Evolutionary conservation across 92 coral and sea anemone genomes (phyloP).

Genomic region (Parazoanthus darwini): DNA sequence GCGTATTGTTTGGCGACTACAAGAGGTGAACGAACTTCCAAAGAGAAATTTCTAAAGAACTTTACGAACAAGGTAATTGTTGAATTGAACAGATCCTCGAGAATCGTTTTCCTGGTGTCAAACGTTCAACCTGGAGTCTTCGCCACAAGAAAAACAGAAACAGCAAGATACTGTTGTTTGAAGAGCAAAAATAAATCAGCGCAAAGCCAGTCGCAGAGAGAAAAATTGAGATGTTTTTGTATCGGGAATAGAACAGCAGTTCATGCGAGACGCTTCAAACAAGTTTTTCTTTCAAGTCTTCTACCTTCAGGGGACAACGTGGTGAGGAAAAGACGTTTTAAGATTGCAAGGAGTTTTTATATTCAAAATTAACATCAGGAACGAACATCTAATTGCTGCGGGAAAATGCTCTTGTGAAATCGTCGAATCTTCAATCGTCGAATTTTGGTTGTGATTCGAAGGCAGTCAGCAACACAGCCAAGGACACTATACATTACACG

Average conservation of each 20-base stretch:
- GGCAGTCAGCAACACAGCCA: conserved; percentile 1
- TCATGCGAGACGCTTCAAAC: conserved; percentile 41
- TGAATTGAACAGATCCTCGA: conserved; percentile 1
- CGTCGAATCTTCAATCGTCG: conserved; percentile 28
- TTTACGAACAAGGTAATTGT: conserved; percentile 9
- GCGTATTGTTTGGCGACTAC: conserved; percentile 55
- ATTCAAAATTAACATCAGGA: neutral
- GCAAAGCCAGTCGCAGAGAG: conserved; percentile 11
- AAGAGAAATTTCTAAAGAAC: conserved; percentile 43
- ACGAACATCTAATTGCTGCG: neutral
- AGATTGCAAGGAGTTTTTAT: conserved; percentile 19
- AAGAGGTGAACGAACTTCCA: conserved; percentile 25
- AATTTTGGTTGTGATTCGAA: conserved; percentile 3
- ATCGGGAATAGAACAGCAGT: conserved; percentile 19
- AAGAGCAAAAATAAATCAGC: neutral
- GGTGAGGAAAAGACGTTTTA: conserved; percentile 13
- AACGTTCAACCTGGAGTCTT: neutral
- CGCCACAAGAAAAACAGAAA: neutral
- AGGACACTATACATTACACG: conserved; percentile 35
- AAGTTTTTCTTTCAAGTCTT: conserved; percentile 22
- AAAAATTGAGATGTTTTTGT: conserved; percentile 24
- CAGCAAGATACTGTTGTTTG: neutral
- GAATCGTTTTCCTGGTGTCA: neutral
- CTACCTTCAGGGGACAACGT: conserved; percentile 17
- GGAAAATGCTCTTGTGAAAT: conserved; percentile 33